Evolutionary conservation across 1,140 invertebrate species (phyloP).

Genomic region (Drosophila nasuta): DNA sequence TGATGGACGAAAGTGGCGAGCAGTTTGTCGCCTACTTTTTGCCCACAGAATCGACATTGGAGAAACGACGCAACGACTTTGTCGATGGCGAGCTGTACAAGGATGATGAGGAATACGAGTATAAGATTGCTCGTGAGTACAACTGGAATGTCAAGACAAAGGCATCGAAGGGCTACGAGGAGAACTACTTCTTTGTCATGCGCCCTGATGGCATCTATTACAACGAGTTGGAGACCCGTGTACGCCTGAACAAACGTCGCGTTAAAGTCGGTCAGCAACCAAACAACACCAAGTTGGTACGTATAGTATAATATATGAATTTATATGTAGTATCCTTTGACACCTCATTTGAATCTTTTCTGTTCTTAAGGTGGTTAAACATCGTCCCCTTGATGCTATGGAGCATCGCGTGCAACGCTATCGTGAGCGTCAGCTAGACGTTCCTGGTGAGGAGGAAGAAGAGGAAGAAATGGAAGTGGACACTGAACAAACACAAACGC

Average conservation of each 20-base stretch:
- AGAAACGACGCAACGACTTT: conserved; percentile 93
- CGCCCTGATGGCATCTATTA: conserved; percentile 97
- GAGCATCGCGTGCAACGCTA: conserved; percentile 95
- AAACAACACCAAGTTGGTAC: conserved; percentile 87
- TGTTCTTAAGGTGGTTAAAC: conserved; percentile 89
- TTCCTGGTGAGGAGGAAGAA: conserved; percentile 90
- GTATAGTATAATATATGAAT: conserved; percentile 21
- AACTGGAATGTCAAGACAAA: conserved; percentile 99
- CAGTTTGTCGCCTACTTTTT: conserved; percentile 99
- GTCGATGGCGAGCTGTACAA: conserved; percentile 92
- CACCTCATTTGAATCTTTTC: background rate
- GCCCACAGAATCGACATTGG: conserved; percentile 96
- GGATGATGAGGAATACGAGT: conserved; percentile 97
- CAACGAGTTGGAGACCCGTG: conserved; percentile 98
- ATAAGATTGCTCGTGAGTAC: conserved; percentile 97
- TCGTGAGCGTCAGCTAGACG: conserved; percentile 94
- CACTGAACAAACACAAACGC: conserved; percentile 86
- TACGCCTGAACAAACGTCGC: conserved; percentile 95
- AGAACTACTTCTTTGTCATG: conserved; percentile 99
- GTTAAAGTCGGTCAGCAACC: conserved; percentile 90
- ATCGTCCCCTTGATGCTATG: conserved; percentile 93
- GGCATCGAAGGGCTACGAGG: conserved; percentile 98
- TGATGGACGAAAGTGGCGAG: conserved; percentile 98
- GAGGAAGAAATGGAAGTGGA: conserved; percentile 91
- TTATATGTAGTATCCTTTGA: background rate